Conservation (phyloP, 1,140 invertebrate genomes). For the Bombus picipes region DNA sequence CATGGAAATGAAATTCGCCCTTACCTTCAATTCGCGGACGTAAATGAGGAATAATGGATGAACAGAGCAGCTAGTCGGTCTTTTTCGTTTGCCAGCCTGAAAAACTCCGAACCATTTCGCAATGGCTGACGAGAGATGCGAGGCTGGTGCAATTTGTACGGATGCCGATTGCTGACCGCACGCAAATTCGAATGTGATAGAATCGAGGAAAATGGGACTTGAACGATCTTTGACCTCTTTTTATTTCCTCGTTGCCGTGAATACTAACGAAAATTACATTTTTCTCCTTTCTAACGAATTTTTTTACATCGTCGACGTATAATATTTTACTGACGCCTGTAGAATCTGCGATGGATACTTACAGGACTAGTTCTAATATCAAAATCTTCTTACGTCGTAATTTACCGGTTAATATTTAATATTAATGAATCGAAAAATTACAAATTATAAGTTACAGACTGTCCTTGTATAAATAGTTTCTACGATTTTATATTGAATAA, state of each 20-base stretch:
- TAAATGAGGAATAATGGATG: conserved; percentile 23
- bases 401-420: neutral
- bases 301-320: neutral
- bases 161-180: conserved; percentile 1
- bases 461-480: neutral
- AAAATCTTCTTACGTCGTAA: neutral
- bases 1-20: conserved; percentile 20
- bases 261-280: neutral
- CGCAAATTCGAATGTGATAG: conserved; percentile 5
- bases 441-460: neutral
- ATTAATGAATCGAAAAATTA: neutral
- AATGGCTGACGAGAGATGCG: neutral
- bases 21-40: neutral
- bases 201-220: neutral
- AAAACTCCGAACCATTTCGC: neutral
- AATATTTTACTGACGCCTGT: neutral
- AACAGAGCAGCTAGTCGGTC: neutral
- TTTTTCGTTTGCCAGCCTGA: neutral
- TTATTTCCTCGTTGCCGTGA: neutral
- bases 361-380: too few species aligned
- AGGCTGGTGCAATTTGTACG: neutral
- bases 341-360: too few species aligned
- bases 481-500: neutral
- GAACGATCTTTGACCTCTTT: neutral
- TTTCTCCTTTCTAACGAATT: neutral